Evolutionary conservation across 2,888 invertebrate species (phyloP).

Genomic region (Ophion costatus): DNA sequence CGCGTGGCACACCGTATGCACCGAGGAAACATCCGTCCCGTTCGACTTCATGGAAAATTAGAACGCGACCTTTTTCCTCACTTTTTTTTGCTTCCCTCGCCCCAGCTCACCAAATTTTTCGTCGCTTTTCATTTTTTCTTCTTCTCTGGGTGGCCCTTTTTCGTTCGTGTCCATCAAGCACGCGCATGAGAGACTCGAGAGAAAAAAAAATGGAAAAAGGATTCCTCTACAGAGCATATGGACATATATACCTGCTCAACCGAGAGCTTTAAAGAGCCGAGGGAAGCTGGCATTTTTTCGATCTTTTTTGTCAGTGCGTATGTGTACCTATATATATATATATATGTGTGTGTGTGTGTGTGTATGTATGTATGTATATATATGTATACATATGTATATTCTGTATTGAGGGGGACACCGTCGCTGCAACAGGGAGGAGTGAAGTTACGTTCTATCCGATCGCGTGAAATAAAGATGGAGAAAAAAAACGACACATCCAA

Average conservation of each 20-base stretch:
- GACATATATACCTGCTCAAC: slow-evolving; percentile 9
- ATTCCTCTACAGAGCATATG: slow-evolving; percentile 13
- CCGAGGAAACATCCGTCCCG: slow-evolving; percentile 48
- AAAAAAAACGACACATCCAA: slow-evolving; percentile 20
- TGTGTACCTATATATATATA: no score
- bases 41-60: slow-evolving; percentile 63
- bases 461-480: neutral
- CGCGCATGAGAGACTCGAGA: slow-evolving; percentile 32
- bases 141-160: slow-evolving; percentile 22
- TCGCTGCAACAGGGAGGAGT: neutral
- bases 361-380: no score
- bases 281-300: no score
- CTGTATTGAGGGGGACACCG: neutral
- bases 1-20: slow-evolving; percentile 30
- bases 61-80: slow-evolving; percentile 32
- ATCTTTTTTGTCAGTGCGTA: neutral
- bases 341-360: no score
- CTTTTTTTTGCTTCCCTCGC: slow-evolving; percentile 24
- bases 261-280: slow-evolving; percentile 22
- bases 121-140: slow-evolving; percentile 19
- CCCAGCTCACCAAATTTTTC: slow-evolving; percentile 13
- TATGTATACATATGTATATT: neutral
- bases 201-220: slow-evolving; percentile 19
- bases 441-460: slow-evolving; percentile 16
- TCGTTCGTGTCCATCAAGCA: slow-evolving; percentile 17